phyloP scores from a whole-genome alignment of 2,797 vertebrate species.

The Sylvia borin region DNA sequence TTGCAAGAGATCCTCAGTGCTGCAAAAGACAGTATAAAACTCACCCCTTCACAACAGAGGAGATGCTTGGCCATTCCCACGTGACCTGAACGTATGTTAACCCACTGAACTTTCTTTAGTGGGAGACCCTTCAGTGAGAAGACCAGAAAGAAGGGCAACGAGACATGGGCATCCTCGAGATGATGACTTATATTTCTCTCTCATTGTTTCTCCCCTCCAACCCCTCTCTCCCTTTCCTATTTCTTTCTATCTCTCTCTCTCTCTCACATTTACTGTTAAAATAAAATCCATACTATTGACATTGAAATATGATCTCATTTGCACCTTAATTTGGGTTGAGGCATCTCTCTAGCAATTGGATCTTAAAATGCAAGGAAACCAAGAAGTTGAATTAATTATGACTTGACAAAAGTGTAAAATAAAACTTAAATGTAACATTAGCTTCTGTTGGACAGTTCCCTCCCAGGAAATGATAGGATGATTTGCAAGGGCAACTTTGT shows the following conservation, averaged over 20 bases:
- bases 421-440: background rate
- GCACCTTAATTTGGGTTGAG: background rate
- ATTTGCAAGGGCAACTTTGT: background rate
- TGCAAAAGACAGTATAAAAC: background rate
- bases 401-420: background rate
- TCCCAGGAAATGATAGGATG: background rate
- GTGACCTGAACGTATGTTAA: background rate
- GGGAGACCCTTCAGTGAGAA: background rate
- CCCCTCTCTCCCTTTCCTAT: background rate
- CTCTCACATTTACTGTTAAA: background rate
- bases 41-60: background rate
- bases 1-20: background rate
- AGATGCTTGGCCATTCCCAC: rapidly evolving
- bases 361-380: background rate
- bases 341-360: background rate
- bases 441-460: background rate
- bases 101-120: rapidly evolving
- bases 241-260: background rate
- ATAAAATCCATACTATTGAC: background rate
- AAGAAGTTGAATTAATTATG: background rate
- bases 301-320: background rate
- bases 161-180: rapidly evolving
- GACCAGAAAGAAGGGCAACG: background rate
- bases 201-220: background rate
- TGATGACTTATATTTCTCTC: background rate